Evolutionary conservation across 2,888 invertebrate genomes (phyloP), one percentile per base, ranked within the genome.

Genomic region (Troides oblongomaculatus): DNA sequence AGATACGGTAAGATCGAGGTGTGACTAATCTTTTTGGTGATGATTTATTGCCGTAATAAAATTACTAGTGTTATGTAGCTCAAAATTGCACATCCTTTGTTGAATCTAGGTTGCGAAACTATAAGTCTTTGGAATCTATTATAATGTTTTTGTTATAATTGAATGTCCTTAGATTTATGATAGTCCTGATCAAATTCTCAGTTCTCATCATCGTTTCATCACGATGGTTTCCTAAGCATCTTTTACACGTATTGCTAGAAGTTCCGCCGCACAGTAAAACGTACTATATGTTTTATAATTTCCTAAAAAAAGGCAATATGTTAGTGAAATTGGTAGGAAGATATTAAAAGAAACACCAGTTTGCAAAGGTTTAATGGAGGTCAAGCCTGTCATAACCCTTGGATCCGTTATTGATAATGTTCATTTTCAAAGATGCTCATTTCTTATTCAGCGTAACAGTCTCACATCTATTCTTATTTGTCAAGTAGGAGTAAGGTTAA

Each of bases 21-120:
- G 53, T 18, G 30, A 60, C 30, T 60, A 60, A 60, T 36, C 36
- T 25, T 60, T 60, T 30, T 17, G 25, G 25, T 30, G 53, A 53
- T 53, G 53, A 53, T 53, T 53, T 53, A 53, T n/a, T n/a, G n/a
- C 53, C n/a, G n/a, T 53, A 53, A 53, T 53, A 53, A 53, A 53
- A n/a, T 53, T 53, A n/a, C n/a, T 53, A 53, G 5, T 8, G n/a
- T 10, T n/a, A n/a, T n/a, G 18, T 53, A 53, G n/a, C 18, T 53
- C n/a, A n/a, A 53, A 12, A 53, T n/a, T 53, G 6, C n/a, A n/a
- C 18, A n/a, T 53, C 53, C 53, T 53, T 53, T n/a, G n/a, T 53
- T 53, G 18, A 3, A n/a, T n/a, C 18, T 3, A n/a, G 18, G 5
- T 18, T 53, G 2, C 5, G n/a, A n/a, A n/a, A n/a, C 5, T 12